A percentile compares a stretch with the other conserved stretches of the same genome.
phyloP scores from a whole-genome alignment of 30 jellyfish, hydroid and myxozoan species.

The Cassiopea xamachana region DNA sequence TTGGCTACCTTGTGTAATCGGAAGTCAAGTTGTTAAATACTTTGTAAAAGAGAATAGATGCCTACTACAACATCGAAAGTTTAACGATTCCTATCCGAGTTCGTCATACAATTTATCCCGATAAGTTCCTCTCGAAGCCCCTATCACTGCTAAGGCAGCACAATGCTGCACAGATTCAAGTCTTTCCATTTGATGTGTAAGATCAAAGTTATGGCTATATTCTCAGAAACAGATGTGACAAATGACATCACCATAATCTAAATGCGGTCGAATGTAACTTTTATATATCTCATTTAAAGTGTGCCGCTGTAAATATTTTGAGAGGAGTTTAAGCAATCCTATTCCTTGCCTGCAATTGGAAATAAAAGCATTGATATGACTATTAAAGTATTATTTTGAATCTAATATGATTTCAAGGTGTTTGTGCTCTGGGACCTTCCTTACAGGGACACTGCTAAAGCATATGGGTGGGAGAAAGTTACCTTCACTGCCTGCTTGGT shows the following conservation, averaged over 20 bases:
- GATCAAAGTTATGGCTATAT: background rate
- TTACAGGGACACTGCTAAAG: no score
- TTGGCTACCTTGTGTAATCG: constrained; percentile 33
- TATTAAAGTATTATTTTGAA: no score
- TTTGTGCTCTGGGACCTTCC: no score
- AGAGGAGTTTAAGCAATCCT: no score
- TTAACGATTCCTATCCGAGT: constrained; percentile 19
- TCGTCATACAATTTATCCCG: constrained; percentile 33
- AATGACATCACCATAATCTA: background rate
- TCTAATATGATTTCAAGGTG: no score
- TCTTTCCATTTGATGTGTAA: constrained; percentile 29
- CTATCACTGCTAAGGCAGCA: background rate
- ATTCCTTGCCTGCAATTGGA: no score
- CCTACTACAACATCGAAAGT: constrained; percentile 30
- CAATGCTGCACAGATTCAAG: constrained; percentile 38
- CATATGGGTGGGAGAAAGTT: no score
- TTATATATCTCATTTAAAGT: no score
- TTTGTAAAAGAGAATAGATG: constrained; percentile 43
- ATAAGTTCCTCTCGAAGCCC: constrained; percentile 50
- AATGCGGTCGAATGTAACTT: no score
- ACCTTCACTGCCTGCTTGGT: no score
- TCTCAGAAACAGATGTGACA: background rate
- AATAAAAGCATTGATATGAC: no score
- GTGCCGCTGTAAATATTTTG: no score
- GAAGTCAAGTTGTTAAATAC: constrained; percentile 25